Conservation (phyloP, 2,797 vertebrate genomes). For the Gadopsis marmoratus region DNA sequence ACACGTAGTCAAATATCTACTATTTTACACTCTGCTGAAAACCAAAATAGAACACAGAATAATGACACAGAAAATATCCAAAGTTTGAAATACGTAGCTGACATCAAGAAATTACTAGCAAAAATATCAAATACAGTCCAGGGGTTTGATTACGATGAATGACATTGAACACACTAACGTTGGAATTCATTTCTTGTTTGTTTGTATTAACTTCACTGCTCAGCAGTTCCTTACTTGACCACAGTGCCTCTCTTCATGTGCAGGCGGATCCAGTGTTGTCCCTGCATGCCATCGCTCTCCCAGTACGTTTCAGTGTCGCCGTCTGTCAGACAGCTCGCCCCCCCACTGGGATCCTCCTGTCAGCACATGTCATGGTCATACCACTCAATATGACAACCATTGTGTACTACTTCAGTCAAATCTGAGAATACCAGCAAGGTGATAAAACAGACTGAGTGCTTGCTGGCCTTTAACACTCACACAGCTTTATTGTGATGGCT, state of each 20-base stretch:
- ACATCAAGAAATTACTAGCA: neutral
- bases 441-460: neutral
- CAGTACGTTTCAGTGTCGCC: slow-evolving; percentile 95
- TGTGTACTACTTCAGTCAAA: too few relatives aligned
- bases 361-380: slow-evolving; percentile 17
- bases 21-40: neutral
- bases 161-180: neutral
- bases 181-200: neutral
- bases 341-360: slow-evolving; percentile 93
- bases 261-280: slow-evolving; percentile 98
- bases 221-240: slow-evolving; percentile 89
- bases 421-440: neutral
- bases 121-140: neutral
- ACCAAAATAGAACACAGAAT: neutral
- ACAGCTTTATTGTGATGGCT: neutral
- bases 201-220: neutral
- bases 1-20: neutral
- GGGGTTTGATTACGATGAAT: neutral
- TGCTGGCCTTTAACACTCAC: neutral
- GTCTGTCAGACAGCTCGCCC: slow-evolving; percentile 92
- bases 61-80: neutral
- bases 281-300: slow-evolving; percentile 98
- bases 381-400: neutral
- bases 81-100: neutral
- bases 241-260: slow-evolving; percentile 98